Evolutionary conservation across 2,113 vertebrate species (phyloP), one percentile per base, ranked within the genome.

Genomic region (Oncorhynchus kisutch): DNA sequence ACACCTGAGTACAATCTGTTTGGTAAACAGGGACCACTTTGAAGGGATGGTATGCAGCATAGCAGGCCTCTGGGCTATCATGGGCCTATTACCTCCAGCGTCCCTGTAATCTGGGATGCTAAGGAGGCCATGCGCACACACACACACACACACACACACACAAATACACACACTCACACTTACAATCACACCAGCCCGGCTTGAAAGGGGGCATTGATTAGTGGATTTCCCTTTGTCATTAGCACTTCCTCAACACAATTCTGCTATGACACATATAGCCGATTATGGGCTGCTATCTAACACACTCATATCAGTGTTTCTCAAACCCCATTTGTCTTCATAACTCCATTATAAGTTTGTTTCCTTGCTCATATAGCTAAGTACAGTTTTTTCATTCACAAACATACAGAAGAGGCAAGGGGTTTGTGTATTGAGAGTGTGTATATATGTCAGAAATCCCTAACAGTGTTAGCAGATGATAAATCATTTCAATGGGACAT

Each of bases 1-100:
- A 45, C 83, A 82, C 83, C 80, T 82, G 78, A 82, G 78, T 80
- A 70, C 67, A 81, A 82, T 85, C 77, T 24, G 12, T 79, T 67
- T 5, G 16, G 70, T 67, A 79, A 79, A 72, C 74, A 60, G 76
- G 66, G 54, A 76, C 74, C 7, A 72, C 78, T 85, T 82, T 74
- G 68, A 87, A 86, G 78, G 67, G 67, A 27, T 77, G 78, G 78
- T 75, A 87, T 79, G 73, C 39, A 45, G 39, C 39, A 45, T 2
- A 45, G 9, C 39, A 45, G 39, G 39, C 29, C 82, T 86, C 62
- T 74, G 27, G 77, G 68, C 75, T 75, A 51, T 76, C 62, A 71
- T 67, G 59, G 16, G 74, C 60, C 71, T 72, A 78, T 68, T 71
- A 60, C 14, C 29, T 14, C 3, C 22, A 39, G 72, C 48, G 39